These are phyloP conservation scores for Adoxophyes honmai DNA, from an alignment of 1,140 invertebrate species.

Conservation along the genomic window DNA sequence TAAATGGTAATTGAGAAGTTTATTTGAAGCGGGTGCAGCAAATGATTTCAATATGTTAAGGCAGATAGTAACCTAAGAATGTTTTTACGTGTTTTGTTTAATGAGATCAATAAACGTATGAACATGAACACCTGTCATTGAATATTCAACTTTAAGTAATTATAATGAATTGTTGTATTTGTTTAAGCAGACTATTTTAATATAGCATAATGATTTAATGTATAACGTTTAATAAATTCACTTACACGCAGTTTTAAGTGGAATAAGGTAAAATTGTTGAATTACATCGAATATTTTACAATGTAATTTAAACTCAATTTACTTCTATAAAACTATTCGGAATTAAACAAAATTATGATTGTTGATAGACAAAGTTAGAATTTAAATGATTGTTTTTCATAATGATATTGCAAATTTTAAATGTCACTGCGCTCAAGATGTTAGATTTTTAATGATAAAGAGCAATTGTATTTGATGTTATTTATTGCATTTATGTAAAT, in stretches of 20 bases:
- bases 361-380: too few relatives aligned
- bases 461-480: constrained; percentile 33
- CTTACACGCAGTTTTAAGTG: too few relatives aligned
- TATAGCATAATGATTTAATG: too few relatives aligned
- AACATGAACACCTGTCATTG: too few relatives aligned
- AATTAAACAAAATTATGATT: too few relatives aligned
- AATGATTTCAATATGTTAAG: constrained; percentile 10
- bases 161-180: too few relatives aligned
- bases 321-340: too few relatives aligned
- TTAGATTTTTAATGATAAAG: constrained; percentile 36
- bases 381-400: neutral
- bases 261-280: constrained; percentile 19
- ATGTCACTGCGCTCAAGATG: constrained; percentile 34
- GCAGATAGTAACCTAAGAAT: neutral
- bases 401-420: neutral
- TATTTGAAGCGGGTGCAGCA: neutral
- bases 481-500: constrained; percentile 53
- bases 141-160: too few relatives aligned
- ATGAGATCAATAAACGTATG: too few relatives aligned
- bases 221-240: too few relatives aligned
- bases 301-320: neutral
- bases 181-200: too few relatives aligned
- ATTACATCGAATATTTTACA: constrained; percentile 16
- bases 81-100: too few relatives aligned
- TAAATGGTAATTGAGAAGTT: neutral